Percentiles rank a stretch among this genome's conserved stretches.
Evolutionary conservation across 2,797 vertebrate species (phyloP).

Genomic region (Melanotaenia trifasciata): DNA sequence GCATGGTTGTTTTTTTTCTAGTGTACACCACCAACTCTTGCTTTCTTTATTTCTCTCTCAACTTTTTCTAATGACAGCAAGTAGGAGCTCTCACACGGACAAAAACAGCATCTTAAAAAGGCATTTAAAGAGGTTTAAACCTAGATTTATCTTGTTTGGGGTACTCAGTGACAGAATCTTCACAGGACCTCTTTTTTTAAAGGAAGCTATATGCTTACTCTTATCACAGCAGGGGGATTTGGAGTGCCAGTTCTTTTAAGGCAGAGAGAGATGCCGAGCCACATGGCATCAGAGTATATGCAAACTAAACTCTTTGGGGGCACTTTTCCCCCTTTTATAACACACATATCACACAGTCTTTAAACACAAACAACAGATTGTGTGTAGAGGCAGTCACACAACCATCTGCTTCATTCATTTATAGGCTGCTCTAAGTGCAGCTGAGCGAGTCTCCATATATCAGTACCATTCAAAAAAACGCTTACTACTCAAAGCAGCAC

Average conservation of each 20-base stretch:
- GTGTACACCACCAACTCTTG: conserved; percentile 14
- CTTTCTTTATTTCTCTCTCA: conserved; percentile 13
- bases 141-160: background rate
- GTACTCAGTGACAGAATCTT: background rate
- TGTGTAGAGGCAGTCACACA: conserved; percentile 39
- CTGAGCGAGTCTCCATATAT: conserved; percentile 73
- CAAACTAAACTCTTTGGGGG: background rate
- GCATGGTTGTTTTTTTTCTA: background rate
- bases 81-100: background rate
- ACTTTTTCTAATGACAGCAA: conserved; percentile 12
- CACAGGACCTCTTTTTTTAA: background rate
- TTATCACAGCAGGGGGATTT: background rate
- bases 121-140: background rate
- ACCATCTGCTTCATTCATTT: conserved; percentile 79
- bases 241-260: background rate
- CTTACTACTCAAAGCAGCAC: conserved; percentile 62
- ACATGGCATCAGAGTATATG: conserved; percentile 15
- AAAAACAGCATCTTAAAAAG: background rate
- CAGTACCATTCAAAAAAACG: conserved; percentile 81
- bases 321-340: background rate
- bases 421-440: conserved; percentile 57
- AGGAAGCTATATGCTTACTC: too few relatives aligned
- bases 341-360: background rate
- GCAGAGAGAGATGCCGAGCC: conserved; percentile 2
- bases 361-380: conserved; percentile 37